A percentile compares a stretch with the other conserved stretches of the same genome.
phyloP scores from a whole-genome alignment of 1,140 invertebrate genomes.

The Daktulosphaira vitifoliae region DNA sequence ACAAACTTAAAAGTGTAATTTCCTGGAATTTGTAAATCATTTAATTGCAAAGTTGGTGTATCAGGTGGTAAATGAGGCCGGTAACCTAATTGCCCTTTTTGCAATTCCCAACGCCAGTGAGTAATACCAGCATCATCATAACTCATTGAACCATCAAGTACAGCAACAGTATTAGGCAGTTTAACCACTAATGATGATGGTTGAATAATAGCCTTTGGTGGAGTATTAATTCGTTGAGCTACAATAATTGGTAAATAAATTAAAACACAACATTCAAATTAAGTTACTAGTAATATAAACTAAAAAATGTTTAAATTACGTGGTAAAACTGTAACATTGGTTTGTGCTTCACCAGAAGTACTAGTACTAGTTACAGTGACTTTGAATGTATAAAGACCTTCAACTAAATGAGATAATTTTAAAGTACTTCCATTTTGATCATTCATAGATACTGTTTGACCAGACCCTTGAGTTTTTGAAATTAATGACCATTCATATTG shows the following conservation, averaged over 20 bases:
- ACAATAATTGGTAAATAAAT: conserved; percentile 12
- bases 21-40: conserved; percentile 71
- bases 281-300: neutral
- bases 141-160: conserved; percentile 74
- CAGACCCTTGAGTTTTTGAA: conserved; percentile 48
- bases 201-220: conserved; percentile 76
- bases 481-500: conserved; percentile 82
- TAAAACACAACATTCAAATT: neutral
- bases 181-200: conserved; percentile 76
- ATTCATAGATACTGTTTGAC: conserved; percentile 50
- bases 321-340: conserved; percentile 85
- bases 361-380: conserved; percentile 65
- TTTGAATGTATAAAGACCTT: conserved; percentile 82
- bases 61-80: conserved; percentile 61
- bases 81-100: conserved; percentile 77
- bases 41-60: conserved; percentile 72
- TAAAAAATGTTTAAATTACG: conserved; percentile 47
- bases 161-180: conserved; percentile 76
- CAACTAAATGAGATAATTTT: conserved; percentile 64
- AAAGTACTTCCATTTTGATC: conserved; percentile 73
- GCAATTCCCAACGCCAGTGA: conserved; percentile 73
- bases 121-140: conserved; percentile 55
- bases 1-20: conserved; percentile 81
- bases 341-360: conserved; percentile 72
- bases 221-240: conserved; percentile 75